These are phyloP conservation scores for Cylloceria caligata DNA, from an alignment of 2,888 invertebrate genomes.

Conservation along the genomic window DNA sequence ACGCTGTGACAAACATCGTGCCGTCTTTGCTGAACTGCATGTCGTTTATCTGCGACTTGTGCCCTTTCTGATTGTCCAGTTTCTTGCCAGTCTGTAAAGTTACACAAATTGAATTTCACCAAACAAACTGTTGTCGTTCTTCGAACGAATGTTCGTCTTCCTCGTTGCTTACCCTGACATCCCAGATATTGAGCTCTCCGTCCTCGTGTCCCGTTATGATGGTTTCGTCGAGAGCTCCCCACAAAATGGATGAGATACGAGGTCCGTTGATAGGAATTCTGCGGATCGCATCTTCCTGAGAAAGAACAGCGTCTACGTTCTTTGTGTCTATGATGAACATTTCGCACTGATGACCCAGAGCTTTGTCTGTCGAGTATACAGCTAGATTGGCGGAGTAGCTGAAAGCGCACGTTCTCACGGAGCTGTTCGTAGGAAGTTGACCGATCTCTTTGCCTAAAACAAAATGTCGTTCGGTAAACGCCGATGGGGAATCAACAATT, in stretches of 20 bases:
- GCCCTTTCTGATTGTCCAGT: constrained; percentile 92
- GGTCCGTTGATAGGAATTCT: constrained; percentile 92
- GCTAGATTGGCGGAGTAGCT: constrained; percentile 97
- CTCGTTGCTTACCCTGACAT: constrained; percentile 93
- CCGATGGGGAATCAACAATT: too few relatives aligned
- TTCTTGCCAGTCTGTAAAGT: constrained; percentile 91
- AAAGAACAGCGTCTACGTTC: constrained; percentile 90
- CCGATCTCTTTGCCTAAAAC: constrained; percentile 89
- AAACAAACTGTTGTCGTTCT: too few relatives aligned
- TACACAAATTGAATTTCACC: neutral
- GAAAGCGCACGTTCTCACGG: constrained; percentile 96
- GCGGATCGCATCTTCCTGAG: constrained; percentile 90
- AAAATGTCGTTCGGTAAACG: too few relatives aligned
- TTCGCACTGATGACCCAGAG: constrained; percentile 96
- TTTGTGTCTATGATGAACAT: constrained; percentile 94
- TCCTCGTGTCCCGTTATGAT: constrained; percentile 97
- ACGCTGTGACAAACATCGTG: constrained; percentile 98
- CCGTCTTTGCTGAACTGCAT: constrained; percentile 97
- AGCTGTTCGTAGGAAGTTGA: constrained; percentile 92
- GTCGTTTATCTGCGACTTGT: constrained; percentile 95
- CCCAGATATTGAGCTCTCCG: constrained; percentile 97
- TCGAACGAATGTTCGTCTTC: too few relatives aligned
- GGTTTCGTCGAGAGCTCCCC: constrained; percentile 97
- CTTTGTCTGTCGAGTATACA: constrained; percentile 96
- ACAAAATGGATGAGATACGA: constrained; percentile 96